Conservation (phyloP, 1,140 invertebrate genomes). For the Drosophila orena region DNA sequence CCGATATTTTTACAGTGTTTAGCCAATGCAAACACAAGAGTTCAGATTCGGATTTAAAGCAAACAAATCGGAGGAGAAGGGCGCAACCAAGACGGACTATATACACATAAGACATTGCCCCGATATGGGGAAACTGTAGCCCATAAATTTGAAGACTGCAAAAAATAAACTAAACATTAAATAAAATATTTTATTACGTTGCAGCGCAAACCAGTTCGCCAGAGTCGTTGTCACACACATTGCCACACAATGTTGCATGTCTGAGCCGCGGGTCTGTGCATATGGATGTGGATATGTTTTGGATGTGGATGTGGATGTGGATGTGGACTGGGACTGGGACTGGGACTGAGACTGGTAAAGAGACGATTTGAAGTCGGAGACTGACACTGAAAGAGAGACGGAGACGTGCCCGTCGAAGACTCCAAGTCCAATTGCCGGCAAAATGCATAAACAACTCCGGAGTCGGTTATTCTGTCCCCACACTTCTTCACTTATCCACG, state of each 20-base stretch:
- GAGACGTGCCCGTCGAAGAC: slow-evolving; percentile 31
- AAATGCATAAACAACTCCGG: slow-evolving; percentile 76
- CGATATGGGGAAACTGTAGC: slow-evolving; percentile 53
- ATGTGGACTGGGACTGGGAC: slow-evolving; percentile 4
- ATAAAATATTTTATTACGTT: slow-evolving; percentile 84
- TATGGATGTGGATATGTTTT: slow-evolving; percentile 1
- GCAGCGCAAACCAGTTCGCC: slow-evolving; percentile 71
- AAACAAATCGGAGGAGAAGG: slow-evolving; percentile 45
- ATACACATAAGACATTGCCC: slow-evolving; percentile 26
- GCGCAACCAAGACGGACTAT: neutral
- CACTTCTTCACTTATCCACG: slow-evolving; percentile 22
- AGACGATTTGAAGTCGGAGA: slow-evolving; percentile 10
- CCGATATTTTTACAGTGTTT: slow-evolving; percentile 82
- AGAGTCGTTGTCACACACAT: slow-evolving; percentile 45
- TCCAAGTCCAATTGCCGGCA: slow-evolving; percentile 50
- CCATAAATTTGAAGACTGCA: slow-evolving; percentile 70
- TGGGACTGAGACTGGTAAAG: slow-evolving; percentile 19
- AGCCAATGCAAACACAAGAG: slow-evolving; percentile 75
- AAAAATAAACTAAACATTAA: slow-evolving; percentile 83
- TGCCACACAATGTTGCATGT: slow-evolving; percentile 74
- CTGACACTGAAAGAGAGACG: slow-evolving; percentile 19
- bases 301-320: slow-evolving; percentile 12
- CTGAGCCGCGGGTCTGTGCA: slow-evolving; percentile 7
- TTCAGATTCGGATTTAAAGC: slow-evolving; percentile 43
- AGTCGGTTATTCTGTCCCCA: slow-evolving; percentile 31